These are phyloP conservation scores for Carcharodon carcharias DNA, from an alignment of 2,797 vertebrate species.

Conservation along the genomic window DNA sequence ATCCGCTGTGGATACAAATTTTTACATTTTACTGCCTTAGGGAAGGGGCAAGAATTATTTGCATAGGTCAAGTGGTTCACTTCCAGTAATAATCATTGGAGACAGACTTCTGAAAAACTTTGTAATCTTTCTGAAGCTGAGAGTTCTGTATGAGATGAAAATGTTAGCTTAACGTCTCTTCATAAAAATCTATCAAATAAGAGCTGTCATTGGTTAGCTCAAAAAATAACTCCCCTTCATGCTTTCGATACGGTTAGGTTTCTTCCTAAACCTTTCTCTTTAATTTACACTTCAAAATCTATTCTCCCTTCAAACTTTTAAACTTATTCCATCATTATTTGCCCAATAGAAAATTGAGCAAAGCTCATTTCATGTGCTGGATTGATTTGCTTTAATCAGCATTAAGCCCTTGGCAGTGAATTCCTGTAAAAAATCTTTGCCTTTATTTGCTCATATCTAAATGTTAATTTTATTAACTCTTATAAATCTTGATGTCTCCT, in stretches of 20 bases:
- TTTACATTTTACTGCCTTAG: not conserved
- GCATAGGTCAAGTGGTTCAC: not conserved
- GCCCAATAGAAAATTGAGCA: not conserved
- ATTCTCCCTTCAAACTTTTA: not conserved
- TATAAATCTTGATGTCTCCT: constrained; percentile 53
- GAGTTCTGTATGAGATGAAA: not conserved
- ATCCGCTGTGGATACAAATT: not conserved
- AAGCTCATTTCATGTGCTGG: constrained; percentile 3
- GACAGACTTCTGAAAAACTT: not conserved
- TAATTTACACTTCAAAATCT: not conserved
- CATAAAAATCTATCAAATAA: not conserved
- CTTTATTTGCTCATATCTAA: constrained; percentile 45
- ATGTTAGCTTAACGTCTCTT: not conserved
- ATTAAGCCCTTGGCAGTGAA: not conserved
- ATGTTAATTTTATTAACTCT: constrained; percentile 55
- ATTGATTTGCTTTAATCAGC: constrained; percentile 25
- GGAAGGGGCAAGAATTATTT: not conserved
- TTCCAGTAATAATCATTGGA: not conserved
- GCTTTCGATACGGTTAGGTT: too few relatives aligned
- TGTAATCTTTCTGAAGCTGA: not conserved
- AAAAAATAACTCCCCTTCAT: not conserved
- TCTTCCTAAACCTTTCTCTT: not conserved
- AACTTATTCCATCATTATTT: constrained; percentile 21
- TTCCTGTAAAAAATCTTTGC: not conserved
- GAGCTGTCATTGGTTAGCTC: not conserved